Evolutionary conservation across 2,888 invertebrate genomes (phyloP).

Genomic region (Andricus curvator): DNA sequence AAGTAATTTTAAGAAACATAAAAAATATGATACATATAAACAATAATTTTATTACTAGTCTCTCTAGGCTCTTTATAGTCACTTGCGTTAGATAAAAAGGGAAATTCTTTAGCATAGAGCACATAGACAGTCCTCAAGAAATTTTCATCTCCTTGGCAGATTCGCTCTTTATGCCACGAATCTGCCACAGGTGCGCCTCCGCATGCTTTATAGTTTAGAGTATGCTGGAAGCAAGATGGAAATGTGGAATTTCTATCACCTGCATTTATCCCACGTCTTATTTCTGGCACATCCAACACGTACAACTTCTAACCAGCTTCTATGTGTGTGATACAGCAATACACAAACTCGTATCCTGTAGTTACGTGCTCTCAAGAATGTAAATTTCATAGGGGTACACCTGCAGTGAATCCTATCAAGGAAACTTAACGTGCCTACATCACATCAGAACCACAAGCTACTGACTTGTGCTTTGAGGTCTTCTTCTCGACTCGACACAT

Average conservation of each 20-base stretch:
- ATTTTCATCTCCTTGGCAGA: not conserved
- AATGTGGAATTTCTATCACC: not conserved
- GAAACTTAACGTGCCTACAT: constrained; percentile 11
- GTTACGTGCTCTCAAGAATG: constrained; percentile 10
- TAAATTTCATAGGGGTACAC: constrained; percentile 4
- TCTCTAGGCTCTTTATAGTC: too few relatives aligned
- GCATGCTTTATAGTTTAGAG: not conserved
- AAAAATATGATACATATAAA: too few relatives aligned
- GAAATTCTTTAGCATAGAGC: too few relatives aligned
- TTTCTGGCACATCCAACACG: not conserved
- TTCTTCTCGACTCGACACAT: too few relatives aligned
- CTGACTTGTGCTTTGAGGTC: constrained; percentile 1
- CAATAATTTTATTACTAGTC: too few relatives aligned
- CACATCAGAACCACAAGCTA: constrained; percentile 9
- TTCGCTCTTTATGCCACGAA: not conserved
- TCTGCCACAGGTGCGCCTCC: not conserved
- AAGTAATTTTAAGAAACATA: too few relatives aligned
- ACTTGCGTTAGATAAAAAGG: too few relatives aligned
- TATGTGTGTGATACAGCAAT: not conserved
- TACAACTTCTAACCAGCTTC: not conserved
- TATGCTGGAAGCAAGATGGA: not conserved
- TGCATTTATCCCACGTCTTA: not conserved
- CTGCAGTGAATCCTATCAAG: constrained; percentile 21
- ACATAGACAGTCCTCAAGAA: not conserved
- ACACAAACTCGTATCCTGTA: not conserved